These are phyloP conservation scores for Ectropis grisescens DNA, from an alignment of 1,140 invertebrate genomes.

Conservation along the genomic window DNA sequence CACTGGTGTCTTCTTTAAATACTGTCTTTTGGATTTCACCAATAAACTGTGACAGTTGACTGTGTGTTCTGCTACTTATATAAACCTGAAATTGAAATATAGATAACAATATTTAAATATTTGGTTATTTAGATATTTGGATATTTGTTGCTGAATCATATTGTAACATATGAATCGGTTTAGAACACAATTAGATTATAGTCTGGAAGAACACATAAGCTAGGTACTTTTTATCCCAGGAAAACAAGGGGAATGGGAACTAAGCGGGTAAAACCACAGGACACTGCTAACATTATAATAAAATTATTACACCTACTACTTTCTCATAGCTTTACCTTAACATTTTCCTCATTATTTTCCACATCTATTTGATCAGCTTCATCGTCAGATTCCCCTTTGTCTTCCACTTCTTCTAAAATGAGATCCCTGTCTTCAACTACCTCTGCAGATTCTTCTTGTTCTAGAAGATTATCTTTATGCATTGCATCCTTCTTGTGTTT, in stretches of 20 bases:
- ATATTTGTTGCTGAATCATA: no score
- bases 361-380: constrained; percentile 69
- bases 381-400: constrained; percentile 61
- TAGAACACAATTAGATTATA: no score
- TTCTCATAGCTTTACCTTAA: constrained; percentile 46
- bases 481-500: constrained; percentile 20
- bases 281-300: no score
- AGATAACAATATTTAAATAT: no score
- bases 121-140: no score
- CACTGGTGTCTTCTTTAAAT: constrained; percentile 79
- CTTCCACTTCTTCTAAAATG: constrained; percentile 67
- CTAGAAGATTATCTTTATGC: constrained; percentile 39
- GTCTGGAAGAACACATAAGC: no score
- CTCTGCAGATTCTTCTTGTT: constrained; percentile 41
- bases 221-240: no score
- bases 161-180: no score
- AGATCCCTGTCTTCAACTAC: constrained; percentile 43
- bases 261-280: no score
- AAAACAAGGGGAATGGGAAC: no score
- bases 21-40: constrained; percentile 90
- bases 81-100: constrained; percentile 84
- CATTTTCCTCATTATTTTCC: constrained; percentile 54
- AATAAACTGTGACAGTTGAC: constrained; percentile 95
- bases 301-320: no score
- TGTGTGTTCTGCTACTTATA: constrained; percentile 97